A percentile compares a stretch with the other conserved stretches of the same genome.
These are phyloP conservation scores for Rafetus swinhoei DNA, from an alignment of 2,113 vertebrate genomes.

Conservation along the genomic window DNA sequence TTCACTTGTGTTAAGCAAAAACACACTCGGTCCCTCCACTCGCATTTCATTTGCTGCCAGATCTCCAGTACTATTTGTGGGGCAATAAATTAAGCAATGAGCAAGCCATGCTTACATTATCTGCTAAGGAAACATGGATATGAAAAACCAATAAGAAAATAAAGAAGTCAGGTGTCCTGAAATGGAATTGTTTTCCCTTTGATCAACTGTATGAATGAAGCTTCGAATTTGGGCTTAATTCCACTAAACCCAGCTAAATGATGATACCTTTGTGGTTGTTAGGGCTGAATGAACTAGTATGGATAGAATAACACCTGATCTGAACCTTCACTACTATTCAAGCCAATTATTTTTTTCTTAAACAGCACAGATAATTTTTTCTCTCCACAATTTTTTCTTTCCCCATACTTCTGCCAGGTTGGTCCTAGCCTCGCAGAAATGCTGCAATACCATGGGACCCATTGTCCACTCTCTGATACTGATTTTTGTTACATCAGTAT, in stretches of 20 bases:
- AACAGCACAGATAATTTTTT: neutral
- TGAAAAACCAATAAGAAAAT: neutral
- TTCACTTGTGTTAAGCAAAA: conserved; percentile 61
- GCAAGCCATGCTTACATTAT: conserved; percentile 14
- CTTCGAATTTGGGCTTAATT: neutral
- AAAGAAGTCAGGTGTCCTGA: neutral
- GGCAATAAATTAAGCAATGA: conserved; percentile 56
- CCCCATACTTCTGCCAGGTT: neutral
- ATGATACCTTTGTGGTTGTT: neutral
- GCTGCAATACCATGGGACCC: rapidly evolving
- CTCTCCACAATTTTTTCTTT: neutral
- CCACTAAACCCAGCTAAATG: neutral
- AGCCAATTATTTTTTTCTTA: neutral
- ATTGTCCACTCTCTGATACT: neutral
- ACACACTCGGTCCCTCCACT: conserved; percentile 41
- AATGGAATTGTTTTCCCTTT: neutral
- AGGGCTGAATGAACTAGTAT: rapidly evolving
- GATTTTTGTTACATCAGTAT: rapidly evolving
- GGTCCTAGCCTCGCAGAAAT: neutral
- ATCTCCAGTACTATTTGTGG: conserved; percentile 42
- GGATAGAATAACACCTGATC: neutral
- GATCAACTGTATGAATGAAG: neutral
- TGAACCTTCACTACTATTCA: neutral
- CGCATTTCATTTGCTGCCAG: conserved; percentile 12
- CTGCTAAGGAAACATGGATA: conserved; percentile 7